phyloP scores from a whole-genome alignment of 2,113 vertebrate genomes.

The Genyomyrus donnyi region DNA sequence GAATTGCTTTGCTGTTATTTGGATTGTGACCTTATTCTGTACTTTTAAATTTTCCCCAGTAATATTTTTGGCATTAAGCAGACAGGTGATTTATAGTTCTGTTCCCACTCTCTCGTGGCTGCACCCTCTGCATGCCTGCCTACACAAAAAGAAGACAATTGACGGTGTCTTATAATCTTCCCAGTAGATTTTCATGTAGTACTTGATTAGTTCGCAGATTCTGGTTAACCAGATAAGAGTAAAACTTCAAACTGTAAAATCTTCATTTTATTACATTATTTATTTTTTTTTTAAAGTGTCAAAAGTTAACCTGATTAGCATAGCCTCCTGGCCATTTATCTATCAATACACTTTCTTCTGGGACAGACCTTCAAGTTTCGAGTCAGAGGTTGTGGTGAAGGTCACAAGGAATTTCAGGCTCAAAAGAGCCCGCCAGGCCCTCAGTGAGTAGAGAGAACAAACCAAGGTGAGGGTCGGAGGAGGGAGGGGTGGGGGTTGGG shows the following conservation, averaged over 20 bases:
- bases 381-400: not conserved
- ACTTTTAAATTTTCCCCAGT: not conserved
- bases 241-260: not conserved
- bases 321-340: not conserved
- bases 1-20: not conserved
- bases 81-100: not conserved
- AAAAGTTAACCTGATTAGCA: not conserved
- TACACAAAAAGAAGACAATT: not conserved
- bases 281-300: not conserved
- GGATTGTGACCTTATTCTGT: not conserved
- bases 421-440: not conserved
- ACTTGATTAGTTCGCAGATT: not conserved
- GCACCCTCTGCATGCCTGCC: not conserved
- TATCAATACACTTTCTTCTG: not conserved
- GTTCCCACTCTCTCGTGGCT: not conserved
- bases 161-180: not conserved
- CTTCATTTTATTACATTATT: not conserved
- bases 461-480: not conserved
- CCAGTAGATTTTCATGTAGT: not conserved
- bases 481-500: not conserved
- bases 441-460: not conserved
- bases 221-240: not conserved
- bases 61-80: not conserved
- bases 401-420: not conserved
- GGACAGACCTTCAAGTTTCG: not conserved